Percentiles rank a stretch among this genome's conserved stretches.
phyloP scores from a whole-genome alignment of 37 sponge, comb jelly and placozoan species.

The Bolinopsis microptera region DNA sequence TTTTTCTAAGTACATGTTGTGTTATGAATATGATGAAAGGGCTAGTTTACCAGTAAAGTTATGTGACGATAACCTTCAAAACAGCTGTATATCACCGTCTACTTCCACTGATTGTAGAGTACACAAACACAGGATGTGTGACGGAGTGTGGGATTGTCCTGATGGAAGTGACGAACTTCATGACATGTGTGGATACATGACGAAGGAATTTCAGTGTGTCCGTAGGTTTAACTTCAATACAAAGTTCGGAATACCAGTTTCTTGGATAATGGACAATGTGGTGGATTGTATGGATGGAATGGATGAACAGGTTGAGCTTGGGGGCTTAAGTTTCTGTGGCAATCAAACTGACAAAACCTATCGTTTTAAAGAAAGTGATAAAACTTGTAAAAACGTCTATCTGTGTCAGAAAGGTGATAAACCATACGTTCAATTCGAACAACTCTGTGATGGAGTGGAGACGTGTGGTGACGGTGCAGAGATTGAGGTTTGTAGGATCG shows the following conservation, averaged over 20 bases:
- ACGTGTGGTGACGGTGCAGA: neutral
- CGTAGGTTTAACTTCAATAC: neutral
- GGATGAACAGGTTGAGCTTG: neutral
- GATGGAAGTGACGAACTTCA: neutral
- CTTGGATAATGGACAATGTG: neutral
- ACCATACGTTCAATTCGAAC: neutral
- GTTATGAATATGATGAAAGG: neutral
- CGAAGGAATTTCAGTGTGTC: neutral
- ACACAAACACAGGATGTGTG: neutral
- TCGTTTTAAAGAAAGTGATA: too few relatives aligned
- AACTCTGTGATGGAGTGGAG: constrained; percentile 59
- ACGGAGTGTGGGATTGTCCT: neutral
- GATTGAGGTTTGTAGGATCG: neutral
- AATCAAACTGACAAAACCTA: too few relatives aligned
- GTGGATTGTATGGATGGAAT: neutral
- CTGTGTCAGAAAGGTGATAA: neutral
- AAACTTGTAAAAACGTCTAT: neutral
- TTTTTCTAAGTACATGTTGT: neutral
- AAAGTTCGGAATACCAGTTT: neutral
- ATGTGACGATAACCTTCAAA: neutral
- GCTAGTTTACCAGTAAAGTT: neutral
- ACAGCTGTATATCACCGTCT: neutral
- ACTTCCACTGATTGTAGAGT: neutral
- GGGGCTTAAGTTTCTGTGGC: neutral
- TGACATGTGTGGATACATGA: neutral